phyloP scores from a whole-genome alignment of 2,113 vertebrate genomes.

The Isichthys henryi region DNA sequence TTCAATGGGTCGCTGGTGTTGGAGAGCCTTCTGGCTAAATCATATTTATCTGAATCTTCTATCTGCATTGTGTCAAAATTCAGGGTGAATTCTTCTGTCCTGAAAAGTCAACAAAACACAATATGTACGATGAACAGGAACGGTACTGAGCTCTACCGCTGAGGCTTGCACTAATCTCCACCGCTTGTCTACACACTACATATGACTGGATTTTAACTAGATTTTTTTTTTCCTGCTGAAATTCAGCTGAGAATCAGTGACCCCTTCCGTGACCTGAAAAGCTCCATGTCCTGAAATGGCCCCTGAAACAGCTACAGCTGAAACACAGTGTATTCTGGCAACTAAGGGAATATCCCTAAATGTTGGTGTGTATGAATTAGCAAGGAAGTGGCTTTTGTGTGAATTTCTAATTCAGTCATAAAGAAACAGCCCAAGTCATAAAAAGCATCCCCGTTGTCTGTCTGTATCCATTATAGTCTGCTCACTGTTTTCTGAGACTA shows the following conservation, averaged over 20 bases:
- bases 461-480: neutral
- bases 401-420: neutral
- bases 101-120: neutral
- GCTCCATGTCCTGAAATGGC: neutral
- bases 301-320: neutral
- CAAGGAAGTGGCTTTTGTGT: neutral
- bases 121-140: neutral
- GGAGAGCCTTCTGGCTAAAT: slow-evolving; percentile 34
- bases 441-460: neutral
- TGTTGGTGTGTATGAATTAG: neutral
- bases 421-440: neutral
- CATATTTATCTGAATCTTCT: neutral
- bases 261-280: neutral
- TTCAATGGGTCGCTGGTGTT: slow-evolving; percentile 25
- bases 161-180: neutral
- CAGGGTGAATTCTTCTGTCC: slow-evolving; percentile 1
- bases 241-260: neutral
- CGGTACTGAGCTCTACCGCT: neutral
- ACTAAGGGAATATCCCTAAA: neutral
- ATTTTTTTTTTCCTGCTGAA: neutral
- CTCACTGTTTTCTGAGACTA: neutral
- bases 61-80: slow-evolving; percentile 37
- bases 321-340: neutral
- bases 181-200: neutral
- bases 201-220: neutral